These are phyloP conservation scores for Enteromius fasciolatus DNA, from an alignment of 2,797 vertebrate genomes.

Conservation along the genomic window DNA sequence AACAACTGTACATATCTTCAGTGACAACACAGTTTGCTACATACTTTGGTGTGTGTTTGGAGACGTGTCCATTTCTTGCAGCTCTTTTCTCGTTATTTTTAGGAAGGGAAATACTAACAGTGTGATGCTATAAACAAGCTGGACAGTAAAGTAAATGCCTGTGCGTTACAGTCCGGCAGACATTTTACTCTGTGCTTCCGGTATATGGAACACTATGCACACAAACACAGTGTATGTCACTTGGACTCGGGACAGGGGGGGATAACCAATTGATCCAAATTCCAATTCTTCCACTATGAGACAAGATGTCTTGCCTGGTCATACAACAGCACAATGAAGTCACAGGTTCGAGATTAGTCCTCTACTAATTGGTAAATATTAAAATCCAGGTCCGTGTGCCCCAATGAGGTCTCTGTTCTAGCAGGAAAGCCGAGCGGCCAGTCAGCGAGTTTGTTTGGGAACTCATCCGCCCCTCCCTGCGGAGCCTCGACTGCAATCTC, in stretches of 20 bases:
- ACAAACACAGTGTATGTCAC: slow-evolving; percentile 40
- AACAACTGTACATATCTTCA: slow-evolving; percentile 86
- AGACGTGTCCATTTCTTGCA: slow-evolving; percentile 63
- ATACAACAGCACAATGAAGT: slow-evolving; percentile 55
- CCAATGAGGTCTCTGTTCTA: slow-evolving; percentile 11
- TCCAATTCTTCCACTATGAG: slow-evolving; percentile 51
- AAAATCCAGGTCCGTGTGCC: slow-evolving; percentile 25
- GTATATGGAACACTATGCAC: slow-evolving; percentile 52
- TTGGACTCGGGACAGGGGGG: slow-evolving; percentile 7
- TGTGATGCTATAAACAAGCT: slow-evolving; percentile 51
- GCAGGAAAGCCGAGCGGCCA: slow-evolving; percentile 24
- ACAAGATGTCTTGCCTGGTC: slow-evolving; percentile 52
- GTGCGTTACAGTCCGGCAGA: slow-evolving; percentile 38
- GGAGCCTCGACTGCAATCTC: slow-evolving; percentile 23
- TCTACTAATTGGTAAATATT: slow-evolving; percentile 36
- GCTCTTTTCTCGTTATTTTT: slow-evolving; percentile 40
- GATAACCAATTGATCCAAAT: slow-evolving; percentile 45
- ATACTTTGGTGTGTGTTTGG: slow-evolving; percentile 79
- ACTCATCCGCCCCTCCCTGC: slow-evolving; percentile 14
- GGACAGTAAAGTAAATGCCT: slow-evolving; percentile 33
- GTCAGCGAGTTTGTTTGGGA: slow-evolving; percentile 24
- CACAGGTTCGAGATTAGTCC: slow-evolving; percentile 45
- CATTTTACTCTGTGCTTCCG: slow-evolving; percentile 53
- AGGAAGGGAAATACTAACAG: slow-evolving; percentile 39
- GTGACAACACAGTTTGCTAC: slow-evolving; percentile 81